Evolutionary conservation across 2,888 invertebrate genomes (phyloP), one percentile per base, ranked within the genome.

Genomic region (Willowsia nigromaculata): DNA sequence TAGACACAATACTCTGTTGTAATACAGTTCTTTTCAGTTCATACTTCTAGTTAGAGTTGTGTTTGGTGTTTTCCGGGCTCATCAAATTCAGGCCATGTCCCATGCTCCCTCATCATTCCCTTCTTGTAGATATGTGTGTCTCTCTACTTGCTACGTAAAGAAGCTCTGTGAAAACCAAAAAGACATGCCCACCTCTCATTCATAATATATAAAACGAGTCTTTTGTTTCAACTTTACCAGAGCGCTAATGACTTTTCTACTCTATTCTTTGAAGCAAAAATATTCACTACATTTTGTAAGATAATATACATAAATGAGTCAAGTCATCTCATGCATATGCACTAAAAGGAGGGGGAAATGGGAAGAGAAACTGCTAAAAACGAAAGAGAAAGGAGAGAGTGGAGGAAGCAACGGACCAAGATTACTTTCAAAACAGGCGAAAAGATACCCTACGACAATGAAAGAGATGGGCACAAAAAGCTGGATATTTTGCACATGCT

Each of bases 151-250:
- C 30, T 6, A 33, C 53, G 50, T n/a, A 78, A 80, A 37, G 56
- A 80, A 56, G 43, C 37, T 80, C 80, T 53, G 80, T 13, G 37
- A 50, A 80, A 56, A 80, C 68, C 68, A 40, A 71, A 71, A 40
- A 85, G 68, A 56, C 74, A 71, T 56, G 74, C 90, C 85, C 88
- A 90, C 88, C 85, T 76, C 89, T 90, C 90, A 90, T 90, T 85
- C 86, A 90, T 89, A 89, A 90, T 90, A 86, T 89, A 90, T 89
- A 89, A 86, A 90, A 86, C 87, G 89, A 90, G 85, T 65, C 90
- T 81, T 90, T 90, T 90, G 88, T 89, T 90, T 83, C 89, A 84
- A 81, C 80, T 85, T 85, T 89, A 76, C 86, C 27, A 18, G 68
- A 68, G 87, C 74, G 81, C 87, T 87, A 87, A 87, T 87, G 87